phyloP scores from a whole-genome alignment of 2,113 vertebrate species.

The Monopterus albus region DNA sequence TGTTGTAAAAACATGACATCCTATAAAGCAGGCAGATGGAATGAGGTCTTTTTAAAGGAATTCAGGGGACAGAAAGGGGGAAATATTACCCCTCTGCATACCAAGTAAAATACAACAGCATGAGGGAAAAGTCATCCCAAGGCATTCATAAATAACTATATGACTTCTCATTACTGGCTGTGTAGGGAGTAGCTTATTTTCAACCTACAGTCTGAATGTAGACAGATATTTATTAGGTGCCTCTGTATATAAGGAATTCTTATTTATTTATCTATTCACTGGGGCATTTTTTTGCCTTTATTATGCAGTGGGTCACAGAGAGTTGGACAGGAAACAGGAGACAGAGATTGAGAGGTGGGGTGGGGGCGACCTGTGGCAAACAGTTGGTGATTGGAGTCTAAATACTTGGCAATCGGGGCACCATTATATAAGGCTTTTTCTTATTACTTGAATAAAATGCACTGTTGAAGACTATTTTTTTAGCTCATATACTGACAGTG shows the following conservation, averaged over 20 bases:
- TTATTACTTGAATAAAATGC: not conserved
- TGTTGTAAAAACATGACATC: slow-evolving; percentile 7
- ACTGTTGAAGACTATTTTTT: not conserved
- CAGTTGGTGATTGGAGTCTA: too few relatives aligned
- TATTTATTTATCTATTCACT: too few relatives aligned
- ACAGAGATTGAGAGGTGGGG: too few relatives aligned
- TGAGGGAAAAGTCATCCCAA: slow-evolving; percentile 2
- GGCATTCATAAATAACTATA: slow-evolving; percentile 7
- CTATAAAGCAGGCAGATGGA: slow-evolving; percentile 21
- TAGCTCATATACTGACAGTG: too few relatives aligned
- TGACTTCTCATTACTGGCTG: slow-evolving; percentile 1
- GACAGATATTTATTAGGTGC: not conserved
- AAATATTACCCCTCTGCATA: slow-evolving; percentile 35
- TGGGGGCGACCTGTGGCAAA: too few relatives aligned
- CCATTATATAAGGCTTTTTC: not conserved
- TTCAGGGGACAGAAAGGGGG: slow-evolving; percentile 38
- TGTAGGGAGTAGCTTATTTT: not conserved
- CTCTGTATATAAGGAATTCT: too few relatives aligned
- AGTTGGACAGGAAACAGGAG: too few relatives aligned
- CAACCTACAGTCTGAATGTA: not conserved
- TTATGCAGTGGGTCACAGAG: too few relatives aligned
- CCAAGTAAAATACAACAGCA: slow-evolving; percentile 38
- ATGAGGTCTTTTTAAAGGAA: slow-evolving; percentile 45
- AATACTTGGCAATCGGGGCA: too few relatives aligned
- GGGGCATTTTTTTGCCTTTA: too few relatives aligned